Percentiles rank a stretch among this genome's conserved stretches.
Evolutionary conservation across 2,797 vertebrate species (phyloP).

Genomic region (Amazona ochrocephala): DNA sequence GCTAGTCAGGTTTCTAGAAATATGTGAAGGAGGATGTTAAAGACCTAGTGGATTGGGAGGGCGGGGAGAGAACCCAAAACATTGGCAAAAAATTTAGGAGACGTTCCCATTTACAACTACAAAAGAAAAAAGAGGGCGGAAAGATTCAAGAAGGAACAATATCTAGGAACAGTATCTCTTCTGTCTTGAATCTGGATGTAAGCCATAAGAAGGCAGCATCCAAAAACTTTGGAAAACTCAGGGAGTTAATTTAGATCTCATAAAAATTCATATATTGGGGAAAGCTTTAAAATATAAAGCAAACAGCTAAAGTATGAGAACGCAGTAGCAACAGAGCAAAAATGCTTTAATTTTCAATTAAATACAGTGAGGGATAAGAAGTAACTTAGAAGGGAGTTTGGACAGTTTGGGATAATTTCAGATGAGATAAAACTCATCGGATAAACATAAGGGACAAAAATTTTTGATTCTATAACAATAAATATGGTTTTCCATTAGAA

Average conservation of each 20-base stretch:
- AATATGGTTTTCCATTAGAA: background rate
- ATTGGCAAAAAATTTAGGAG: background rate
- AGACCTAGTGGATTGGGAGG: background rate
- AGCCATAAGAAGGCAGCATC: background rate
- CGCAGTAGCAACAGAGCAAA: background rate
- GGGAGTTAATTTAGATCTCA: background rate
- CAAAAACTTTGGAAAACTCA: background rate
- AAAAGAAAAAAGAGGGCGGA: background rate
- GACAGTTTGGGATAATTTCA: background rate
- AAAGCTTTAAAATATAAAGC: background rate
- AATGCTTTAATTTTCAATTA: background rate
- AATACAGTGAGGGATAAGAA: background rate
- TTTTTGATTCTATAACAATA: background rate
- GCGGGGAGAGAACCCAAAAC: background rate
- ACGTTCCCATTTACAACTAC: background rate
- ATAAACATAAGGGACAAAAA: background rate
- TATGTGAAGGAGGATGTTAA: background rate
- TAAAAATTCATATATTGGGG: background rate
- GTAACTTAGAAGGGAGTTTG: background rate
- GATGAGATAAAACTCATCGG: background rate
- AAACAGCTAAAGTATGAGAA: background rate
- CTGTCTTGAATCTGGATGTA: background rate
- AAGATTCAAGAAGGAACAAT: background rate
- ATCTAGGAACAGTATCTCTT: background rate
- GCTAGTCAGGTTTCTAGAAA: constrained; percentile 36